A percentile compares a stretch with the other conserved stretches of the same genome.
Conservation (phyloP, 2,888 invertebrate genomes). For the Plebejus argus region DNA sequence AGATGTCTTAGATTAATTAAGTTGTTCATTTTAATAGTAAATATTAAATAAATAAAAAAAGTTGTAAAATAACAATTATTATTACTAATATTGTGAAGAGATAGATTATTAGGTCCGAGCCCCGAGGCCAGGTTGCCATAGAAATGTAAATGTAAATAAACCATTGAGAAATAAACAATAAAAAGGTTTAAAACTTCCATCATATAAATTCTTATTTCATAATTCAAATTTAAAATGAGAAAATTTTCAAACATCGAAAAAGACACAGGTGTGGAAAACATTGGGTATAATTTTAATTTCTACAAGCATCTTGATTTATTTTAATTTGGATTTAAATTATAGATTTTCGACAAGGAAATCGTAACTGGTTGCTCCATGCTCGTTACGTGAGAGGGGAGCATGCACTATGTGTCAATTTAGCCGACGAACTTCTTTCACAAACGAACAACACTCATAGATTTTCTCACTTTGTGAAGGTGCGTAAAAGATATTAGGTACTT, state of each 20-base stretch:
- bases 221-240: conserved; percentile 34
- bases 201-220: background rate
- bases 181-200: background rate
- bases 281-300: background rate
- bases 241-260: conserved; percentile 37
- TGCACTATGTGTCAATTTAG: conserved; percentile 59
- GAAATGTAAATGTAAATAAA: conserved; percentile 5
- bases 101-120: background rate
- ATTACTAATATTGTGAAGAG: no score
- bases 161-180: no score
- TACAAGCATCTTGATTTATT: background rate
- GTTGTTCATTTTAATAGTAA: no score
- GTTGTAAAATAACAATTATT: background rate
- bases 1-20: no score
- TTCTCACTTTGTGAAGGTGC: conserved; percentile 68
- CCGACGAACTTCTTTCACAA: conserved; percentile 61
- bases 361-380: conserved; percentile 71
- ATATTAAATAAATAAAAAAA: background rate
- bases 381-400: conserved; percentile 74
- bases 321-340: conserved; percentile 23
- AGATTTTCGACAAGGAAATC: conserved; percentile 58
- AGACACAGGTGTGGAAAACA: conserved; percentile 20
- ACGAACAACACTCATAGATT: conserved; percentile 65
- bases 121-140: background rate
- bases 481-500: background rate